Conservation (phyloP, 2,888 invertebrate genomes). For the Drosophila melanosoma region DNA sequence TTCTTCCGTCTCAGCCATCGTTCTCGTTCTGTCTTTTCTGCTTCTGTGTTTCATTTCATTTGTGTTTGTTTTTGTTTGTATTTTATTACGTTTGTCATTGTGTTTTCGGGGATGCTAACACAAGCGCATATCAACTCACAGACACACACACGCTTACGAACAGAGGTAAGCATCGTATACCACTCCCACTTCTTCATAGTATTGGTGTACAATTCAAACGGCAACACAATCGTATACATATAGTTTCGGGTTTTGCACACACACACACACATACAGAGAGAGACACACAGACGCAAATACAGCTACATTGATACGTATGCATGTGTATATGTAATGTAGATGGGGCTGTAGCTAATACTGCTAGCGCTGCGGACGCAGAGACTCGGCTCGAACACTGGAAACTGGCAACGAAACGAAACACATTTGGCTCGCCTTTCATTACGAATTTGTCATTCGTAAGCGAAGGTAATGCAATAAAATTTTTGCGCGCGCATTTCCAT, state of each 20-base stretch:
- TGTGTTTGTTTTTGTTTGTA: conserved; percentile 68
- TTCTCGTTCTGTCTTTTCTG: conserved; percentile 70
- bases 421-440: conserved; percentile 82
- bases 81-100: conserved; percentile 78
- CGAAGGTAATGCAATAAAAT: conserved; percentile 84
- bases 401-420: conserved; percentile 76
- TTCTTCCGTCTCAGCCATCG: conserved; percentile 70
- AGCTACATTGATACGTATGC: conserved; percentile 48
- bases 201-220: conserved; percentile 74
- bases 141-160: conserved; percentile 22
- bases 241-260: conserved; percentile 80
- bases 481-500: conserved; percentile 79
- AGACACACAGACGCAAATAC: conserved; percentile 19
- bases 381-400: conserved; percentile 60
- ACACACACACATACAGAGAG: conserved; percentile 46
- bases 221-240: conserved; percentile 66
- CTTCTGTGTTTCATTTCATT: conserved; percentile 68
- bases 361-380: conserved; percentile 47
- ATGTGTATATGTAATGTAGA: conserved; percentile 49
- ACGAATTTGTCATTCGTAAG: conserved; percentile 84
- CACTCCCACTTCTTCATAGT: conserved; percentile 74
- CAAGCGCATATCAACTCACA: conserved; percentile 28
- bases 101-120: conserved; percentile 75
- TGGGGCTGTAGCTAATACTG: conserved; percentile 47
- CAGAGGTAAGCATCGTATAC: conserved; percentile 68